Percentiles rank a stretch among this genome's conserved stretches.
Conservation (phyloP, 2,888 invertebrate genomes). For the Byasa hedistus region DNA sequence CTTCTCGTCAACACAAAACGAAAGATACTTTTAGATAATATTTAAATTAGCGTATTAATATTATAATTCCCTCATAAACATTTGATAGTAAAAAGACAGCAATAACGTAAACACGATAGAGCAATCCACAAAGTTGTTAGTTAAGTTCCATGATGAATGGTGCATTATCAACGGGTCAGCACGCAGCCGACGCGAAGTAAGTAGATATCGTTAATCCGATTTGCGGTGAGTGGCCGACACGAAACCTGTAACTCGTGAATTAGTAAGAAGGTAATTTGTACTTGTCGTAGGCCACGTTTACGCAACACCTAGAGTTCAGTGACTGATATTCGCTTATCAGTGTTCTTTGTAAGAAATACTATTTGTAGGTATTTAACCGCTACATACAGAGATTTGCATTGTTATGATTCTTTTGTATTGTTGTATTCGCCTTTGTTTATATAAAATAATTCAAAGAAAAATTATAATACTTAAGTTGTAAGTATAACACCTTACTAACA, state of each 20-base stretch:
- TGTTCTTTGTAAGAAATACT: constrained; percentile 60
- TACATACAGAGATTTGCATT: constrained; percentile 6
- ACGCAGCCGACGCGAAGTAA: constrained; percentile 17
- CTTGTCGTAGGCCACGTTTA: constrained; percentile 41
- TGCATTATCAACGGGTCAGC: constrained; percentile 21
- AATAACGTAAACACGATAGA: too few relatives aligned
- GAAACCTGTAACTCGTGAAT: constrained; percentile 26
- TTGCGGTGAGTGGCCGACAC: constrained; percentile 15
- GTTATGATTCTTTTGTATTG: background rate
- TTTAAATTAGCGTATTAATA: too few relatives aligned
- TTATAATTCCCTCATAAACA: too few relatives aligned
- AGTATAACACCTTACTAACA: too few relatives aligned
- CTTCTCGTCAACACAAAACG: too few relatives aligned
- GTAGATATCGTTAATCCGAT: constrained; percentile 28
- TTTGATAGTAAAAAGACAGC: too few relatives aligned
- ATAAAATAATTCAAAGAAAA: background rate
- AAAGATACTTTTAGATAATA: too few relatives aligned
- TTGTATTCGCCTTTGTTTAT: background rate
- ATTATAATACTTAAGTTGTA: too few relatives aligned
- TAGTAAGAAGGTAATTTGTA: constrained; percentile 30
- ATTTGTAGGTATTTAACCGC: constrained; percentile 53
- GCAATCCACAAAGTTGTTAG: background rate
- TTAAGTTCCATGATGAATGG: constrained; percentile 20
- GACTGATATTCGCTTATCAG: constrained; percentile 72
- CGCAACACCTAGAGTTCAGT: constrained; percentile 62